Evolutionary conservation across 2,888 invertebrate genomes (phyloP).

Genomic region (Matsumyia berberina): DNA sequence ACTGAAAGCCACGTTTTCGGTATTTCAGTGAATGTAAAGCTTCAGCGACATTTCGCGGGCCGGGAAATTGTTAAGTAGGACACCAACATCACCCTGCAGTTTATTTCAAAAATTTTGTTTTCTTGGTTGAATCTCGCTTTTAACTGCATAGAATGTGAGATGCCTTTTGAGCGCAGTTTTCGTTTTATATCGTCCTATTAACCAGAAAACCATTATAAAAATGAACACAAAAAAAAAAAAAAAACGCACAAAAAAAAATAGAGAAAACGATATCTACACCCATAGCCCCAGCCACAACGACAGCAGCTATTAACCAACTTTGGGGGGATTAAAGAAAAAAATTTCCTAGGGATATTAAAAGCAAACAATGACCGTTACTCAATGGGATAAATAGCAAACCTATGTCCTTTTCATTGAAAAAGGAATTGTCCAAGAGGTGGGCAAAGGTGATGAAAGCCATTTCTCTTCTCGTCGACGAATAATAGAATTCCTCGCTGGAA

Average conservation of each 20-base stretch:
- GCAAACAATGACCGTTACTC: slow-evolving; percentile 27
- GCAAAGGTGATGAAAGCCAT: slow-evolving; percentile 34
- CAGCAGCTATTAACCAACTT: neutral
- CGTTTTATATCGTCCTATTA: neutral
- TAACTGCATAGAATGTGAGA: neutral
- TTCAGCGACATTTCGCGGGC: too few relatives aligned
- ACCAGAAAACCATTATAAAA: neutral
- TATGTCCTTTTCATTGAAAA: slow-evolving; percentile 31
- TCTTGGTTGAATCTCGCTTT: neutral
- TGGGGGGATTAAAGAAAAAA: neutral
- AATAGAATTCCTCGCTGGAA: slow-evolving; percentile 13
- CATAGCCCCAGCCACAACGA: neutral
- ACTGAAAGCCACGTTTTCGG: too few relatives aligned
- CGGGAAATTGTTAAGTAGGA: too few relatives aligned
- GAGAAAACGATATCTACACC: neutral
- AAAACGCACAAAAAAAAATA: neutral
- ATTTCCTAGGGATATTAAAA: slow-evolving; percentile 18
- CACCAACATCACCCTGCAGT: neutral
- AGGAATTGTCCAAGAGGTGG: slow-evolving; percentile 19
- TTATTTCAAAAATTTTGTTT: neutral
- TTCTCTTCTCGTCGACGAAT: slow-evolving; percentile 27
- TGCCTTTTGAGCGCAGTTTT: neutral
- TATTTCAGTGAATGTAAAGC: too few relatives aligned
- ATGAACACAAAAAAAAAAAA: neutral
- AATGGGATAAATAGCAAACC: slow-evolving; percentile 33